Percentiles rank a stretch among this genome's conserved stretches.
Evolutionary conservation across 2,797 vertebrate genomes (phyloP).

Genomic region (Monodelphis domestica): DNA sequence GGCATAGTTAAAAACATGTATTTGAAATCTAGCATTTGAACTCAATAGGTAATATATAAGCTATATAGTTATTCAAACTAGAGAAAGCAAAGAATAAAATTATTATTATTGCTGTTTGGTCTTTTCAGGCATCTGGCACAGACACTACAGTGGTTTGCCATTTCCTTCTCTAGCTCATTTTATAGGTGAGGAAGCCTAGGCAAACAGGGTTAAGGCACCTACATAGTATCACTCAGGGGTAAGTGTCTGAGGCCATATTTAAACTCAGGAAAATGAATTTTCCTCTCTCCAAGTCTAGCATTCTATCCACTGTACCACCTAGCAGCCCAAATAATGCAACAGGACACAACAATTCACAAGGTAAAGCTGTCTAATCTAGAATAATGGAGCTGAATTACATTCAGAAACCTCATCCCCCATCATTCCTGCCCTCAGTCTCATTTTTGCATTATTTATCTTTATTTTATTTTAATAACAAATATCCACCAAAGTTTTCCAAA

Average conservation of each 20-base stretch:
- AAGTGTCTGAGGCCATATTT: neutral
- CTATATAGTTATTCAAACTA: neutral
- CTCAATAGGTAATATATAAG: neutral
- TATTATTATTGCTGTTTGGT: neutral
- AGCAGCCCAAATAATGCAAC: neutral
- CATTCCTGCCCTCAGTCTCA: neutral
- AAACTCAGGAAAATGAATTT: too few relatives aligned
- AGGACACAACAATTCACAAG: neutral
- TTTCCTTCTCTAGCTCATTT: too few relatives aligned
- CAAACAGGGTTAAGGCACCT: neutral
- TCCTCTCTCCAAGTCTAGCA: too few relatives aligned
- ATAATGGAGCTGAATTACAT: neutral
- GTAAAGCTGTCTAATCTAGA: neutral
- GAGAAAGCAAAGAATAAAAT: neutral
- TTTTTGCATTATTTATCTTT: too few relatives aligned
- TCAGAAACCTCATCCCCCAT: neutral
- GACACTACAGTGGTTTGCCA: too few relatives aligned
- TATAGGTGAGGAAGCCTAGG: neutral
- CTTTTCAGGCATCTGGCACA: too few relatives aligned
- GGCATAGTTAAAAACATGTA: too few relatives aligned
- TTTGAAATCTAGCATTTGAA: too few relatives aligned
- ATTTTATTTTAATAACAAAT: too few relatives aligned
- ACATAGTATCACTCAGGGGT: neutral
- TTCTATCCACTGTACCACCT: neutral
- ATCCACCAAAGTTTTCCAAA: too few relatives aligned